Base-by-base conservation (phyloP, 2,888 invertebrate genomes). In the Polydesmus complanatus region DNA sequence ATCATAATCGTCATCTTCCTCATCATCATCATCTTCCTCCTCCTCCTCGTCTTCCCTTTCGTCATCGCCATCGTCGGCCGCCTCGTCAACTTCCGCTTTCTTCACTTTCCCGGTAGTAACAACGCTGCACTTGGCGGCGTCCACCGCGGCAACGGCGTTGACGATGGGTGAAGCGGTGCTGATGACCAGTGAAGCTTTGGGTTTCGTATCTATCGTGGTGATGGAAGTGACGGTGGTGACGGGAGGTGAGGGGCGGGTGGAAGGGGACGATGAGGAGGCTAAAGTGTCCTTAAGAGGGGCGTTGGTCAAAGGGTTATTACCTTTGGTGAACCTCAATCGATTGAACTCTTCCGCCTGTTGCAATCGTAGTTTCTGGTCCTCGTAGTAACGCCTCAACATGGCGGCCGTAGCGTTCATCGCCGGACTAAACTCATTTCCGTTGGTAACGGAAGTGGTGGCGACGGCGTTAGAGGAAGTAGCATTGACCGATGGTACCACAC, bases 341-440 rank as follows among this genome's bases (percentile, higher is more conserved):
- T 37, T 37, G 14, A 37, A 37, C 37, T 37, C 37, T 37, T 37
- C 37, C 37, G 37, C 37, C 37, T 37, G 37, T 27, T 60, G 60
- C 54, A 60, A 52, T 48, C 60, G 8, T 27, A 53, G 54, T 49
- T 60, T 54, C 47, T 54, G 54, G 14, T 60, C 53, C 22, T 60
- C 60, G 55, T 60, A 60, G 22, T 22, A 21, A 51, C 51, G 60
- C 2, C 60, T 23, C 47, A 60, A 27, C 60, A 60, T 60, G 54
- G 60, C 54, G 14, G 60, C n/a, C 37, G 54, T 54, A 25, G 54
- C 54, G 22, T 5, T 23, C 22, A 23, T 23, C 25, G 25, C 8
- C 23, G 11, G 23, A 11, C 11, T 11, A 3, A 3, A 26, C 3
- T 18, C 25, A n/a, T 22, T 51, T 8, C 8, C 5, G 11, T 3